These are phyloP conservation scores for Drosophila sechellia DNA, from an alignment of 1,140 invertebrate species.

Conservation along the genomic window DNA sequence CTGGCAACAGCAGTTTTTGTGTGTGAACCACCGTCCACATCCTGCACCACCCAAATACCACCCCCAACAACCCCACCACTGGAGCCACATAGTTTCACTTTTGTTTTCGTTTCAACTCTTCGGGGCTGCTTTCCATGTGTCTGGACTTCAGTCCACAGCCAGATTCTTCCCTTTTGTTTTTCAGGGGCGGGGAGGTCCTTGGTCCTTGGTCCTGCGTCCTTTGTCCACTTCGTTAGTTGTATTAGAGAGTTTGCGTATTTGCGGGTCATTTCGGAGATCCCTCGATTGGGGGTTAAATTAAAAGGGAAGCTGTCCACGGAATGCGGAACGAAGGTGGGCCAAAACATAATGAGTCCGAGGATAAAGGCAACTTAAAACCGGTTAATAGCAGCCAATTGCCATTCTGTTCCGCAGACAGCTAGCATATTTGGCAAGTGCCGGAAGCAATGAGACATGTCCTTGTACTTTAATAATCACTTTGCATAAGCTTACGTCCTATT, in stretches of 20 bases:
- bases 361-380: not conserved
- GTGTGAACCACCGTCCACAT: constrained; percentile 31
- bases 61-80: constrained; percentile 3
- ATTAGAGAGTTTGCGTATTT: constrained; percentile 64
- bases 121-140: constrained; percentile 58
- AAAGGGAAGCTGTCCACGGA: constrained; percentile 22
- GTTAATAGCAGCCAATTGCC: constrained; percentile 28
- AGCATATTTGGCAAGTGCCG: not conserved
- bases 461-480: not conserved
- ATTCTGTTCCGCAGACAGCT: not conserved
- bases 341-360: constrained; percentile 32
- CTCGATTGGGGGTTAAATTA: constrained; percentile 46
- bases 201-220: constrained; percentile 26
- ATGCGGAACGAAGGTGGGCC: constrained; percentile 4
- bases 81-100: constrained; percentile 73
- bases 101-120: constrained; percentile 71
- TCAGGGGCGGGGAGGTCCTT: not conserved
- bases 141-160: constrained; percentile 36
- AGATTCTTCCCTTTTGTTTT: constrained; percentile 26
- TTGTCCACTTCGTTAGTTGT: constrained; percentile 80
- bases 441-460: not conserved
- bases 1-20: constrained; percentile 32
- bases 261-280: constrained; percentile 50
- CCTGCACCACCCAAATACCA: constrained; percentile 4
- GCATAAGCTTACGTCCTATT: too few species aligned